phyloP scores from a whole-genome alignment of 2,113 vertebrate species.

The Phrynosoma platyrhinos region DNA sequence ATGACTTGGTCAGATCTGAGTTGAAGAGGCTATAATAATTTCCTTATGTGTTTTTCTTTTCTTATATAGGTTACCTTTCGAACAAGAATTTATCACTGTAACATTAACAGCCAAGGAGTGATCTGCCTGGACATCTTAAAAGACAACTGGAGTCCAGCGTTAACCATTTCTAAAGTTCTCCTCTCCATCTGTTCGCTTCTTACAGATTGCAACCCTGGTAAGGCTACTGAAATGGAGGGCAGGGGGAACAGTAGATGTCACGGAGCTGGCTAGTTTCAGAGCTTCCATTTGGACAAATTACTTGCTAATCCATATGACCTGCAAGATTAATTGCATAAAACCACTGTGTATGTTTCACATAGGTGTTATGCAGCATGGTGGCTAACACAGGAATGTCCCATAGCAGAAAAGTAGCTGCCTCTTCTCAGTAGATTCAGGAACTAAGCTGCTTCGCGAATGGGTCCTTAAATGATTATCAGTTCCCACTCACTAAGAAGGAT shows the following conservation, averaged over 20 bases:
- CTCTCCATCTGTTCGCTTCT: constrained; percentile 98
- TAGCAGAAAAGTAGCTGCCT: background rate
- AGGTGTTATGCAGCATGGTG: background rate
- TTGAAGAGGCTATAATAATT: constrained; percentile 1
- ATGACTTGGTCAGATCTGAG: constrained; percentile 1
- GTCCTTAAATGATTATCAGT: too few species aligned
- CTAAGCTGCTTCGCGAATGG: background rate
- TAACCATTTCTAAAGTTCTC: constrained; percentile 95
- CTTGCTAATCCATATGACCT: background rate
- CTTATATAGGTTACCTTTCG: constrained; percentile 87
- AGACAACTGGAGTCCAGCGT: constrained; percentile 94
- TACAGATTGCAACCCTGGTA: constrained; percentile 96
- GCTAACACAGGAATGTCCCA: background rate
- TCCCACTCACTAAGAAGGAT: background rate
- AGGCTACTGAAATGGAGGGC: constrained; percentile 54
- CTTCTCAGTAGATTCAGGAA: background rate
- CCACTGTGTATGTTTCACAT: background rate
- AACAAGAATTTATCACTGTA: constrained; percentile 92
- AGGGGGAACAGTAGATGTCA: background rate
- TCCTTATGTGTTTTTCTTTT: constrained; percentile 18
- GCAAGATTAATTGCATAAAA: background rate
- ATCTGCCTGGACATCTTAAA: constrained; percentile 94
- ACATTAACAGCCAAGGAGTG: constrained; percentile 93
- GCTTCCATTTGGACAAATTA: background rate
- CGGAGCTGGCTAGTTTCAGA: background rate